phyloP scores from a whole-genome alignment of 2,888 invertebrate genomes.

The Drosophila rubida region DNA sequence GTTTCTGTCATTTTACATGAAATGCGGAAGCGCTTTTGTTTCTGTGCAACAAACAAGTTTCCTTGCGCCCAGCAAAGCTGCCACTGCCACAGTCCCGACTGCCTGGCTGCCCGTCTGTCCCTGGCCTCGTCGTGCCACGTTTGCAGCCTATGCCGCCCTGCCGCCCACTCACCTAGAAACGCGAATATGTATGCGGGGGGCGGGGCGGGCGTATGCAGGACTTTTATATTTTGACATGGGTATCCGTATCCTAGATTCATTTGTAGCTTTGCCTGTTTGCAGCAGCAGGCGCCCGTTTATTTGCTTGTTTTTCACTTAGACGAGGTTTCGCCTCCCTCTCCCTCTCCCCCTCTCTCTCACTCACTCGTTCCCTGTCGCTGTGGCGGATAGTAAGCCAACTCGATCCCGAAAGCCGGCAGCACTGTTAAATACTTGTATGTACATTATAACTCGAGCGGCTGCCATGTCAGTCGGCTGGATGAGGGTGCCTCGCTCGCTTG shows the following conservation, averaged over 20 bases:
- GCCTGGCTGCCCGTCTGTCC: constrained; percentile 32
- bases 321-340: neutral
- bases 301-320: constrained; percentile 61
- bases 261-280: constrained; percentile 51
- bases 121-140: constrained; percentile 47
- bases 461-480: constrained; percentile 65
- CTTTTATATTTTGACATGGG: constrained; percentile 73
- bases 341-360: neutral
- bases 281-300: constrained; percentile 53
- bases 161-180: constrained; percentile 30
- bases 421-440: constrained; percentile 64
- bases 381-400: constrained; percentile 12
- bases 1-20: constrained; percentile 80
- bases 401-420: constrained; percentile 33
- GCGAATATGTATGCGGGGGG: constrained; percentile 19
- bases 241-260: constrained; percentile 74
- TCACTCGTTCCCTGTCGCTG: neutral
- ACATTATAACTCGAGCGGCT: constrained; percentile 57
- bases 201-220: constrained; percentile 41
- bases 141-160: neutral
- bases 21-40: constrained; percentile 79
- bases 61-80: constrained; percentile 43
- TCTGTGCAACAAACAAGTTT: constrained; percentile 80
- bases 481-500: constrained; percentile 59
- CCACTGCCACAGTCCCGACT: constrained; percentile 25